Evolutionary conservation across 2,113 vertebrate genomes (phyloP), one percentile per base, ranked within the genome.

Genomic region (Eolophus roseicapilla): DNA sequence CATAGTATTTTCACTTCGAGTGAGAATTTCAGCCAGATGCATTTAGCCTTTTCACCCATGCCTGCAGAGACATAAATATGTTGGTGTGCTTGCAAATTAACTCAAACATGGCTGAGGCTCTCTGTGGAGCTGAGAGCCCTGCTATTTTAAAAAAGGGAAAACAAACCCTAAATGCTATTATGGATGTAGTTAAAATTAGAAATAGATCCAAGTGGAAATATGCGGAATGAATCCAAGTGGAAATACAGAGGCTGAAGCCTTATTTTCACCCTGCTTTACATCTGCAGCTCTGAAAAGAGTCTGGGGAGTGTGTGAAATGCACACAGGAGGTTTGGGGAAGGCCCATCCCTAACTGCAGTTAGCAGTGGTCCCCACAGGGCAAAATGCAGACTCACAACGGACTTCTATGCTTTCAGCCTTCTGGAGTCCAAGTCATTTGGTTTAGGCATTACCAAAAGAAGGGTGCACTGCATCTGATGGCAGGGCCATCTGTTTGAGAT

Each of bases 151-250:
- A 93, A 89, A 73, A 49, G 17, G 11, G 28, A 90, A 91, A 96
- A 57, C 37, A 80, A 93, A 67, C 15, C 53, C 53, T 50, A 57
- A 85, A 35, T 8, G 3, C 69, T 80, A 27, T 88, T 90, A 55
- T 93, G 78, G 50, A 35, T 50, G 59, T 46, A 89, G 86, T 92
- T 94, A 95, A 96, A 95, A 92, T 79, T 76, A 94, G 70, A 89
- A 95, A 76, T 85, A 93, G n/a, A 87, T 76, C 63, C 70, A 86
- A 88, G 71, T 80, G 75, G 82, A 92, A 95, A 82, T 33, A 59
- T 0, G 0, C n/a, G n/a, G 43, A 90, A 82, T 50, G 23, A 82
- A 82, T 94, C 69, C 78, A 91, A 91, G 63, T 39, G 41, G 63
- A 93, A 95, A 82, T n/a, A 28, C 13, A 52, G 78, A 90, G 59